Conservation (phyloP, 1,140 invertebrate species). For the Pygmarrhopalites habei region DNA sequence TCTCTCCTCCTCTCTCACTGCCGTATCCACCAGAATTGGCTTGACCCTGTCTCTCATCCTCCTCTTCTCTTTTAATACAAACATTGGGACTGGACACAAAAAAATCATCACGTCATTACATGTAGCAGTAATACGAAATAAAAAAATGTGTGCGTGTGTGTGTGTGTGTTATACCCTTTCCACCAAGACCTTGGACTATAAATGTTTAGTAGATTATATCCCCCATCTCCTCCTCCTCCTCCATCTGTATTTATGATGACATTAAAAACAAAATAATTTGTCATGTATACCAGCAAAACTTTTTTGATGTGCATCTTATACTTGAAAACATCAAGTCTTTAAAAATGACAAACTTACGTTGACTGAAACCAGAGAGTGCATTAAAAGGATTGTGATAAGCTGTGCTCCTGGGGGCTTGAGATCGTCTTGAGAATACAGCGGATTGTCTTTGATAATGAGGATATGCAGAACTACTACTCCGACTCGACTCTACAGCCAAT, state of each 20-base stretch:
- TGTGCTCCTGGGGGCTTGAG: too few species aligned
- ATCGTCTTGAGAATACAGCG: too few species aligned
- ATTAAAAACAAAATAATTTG: slow-evolving; percentile 4
- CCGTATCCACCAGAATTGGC: neutral
- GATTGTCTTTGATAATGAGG: neutral
- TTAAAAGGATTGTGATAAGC: neutral
- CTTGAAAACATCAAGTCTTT: neutral
- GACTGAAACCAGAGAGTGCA: neutral
- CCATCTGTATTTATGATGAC: neutral
- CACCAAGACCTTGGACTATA: slow-evolving; percentile 21
- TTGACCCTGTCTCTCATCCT: slow-evolving; percentile 40
- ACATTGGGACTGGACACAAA: slow-evolving; percentile 42
- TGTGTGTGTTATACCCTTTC: slow-evolving; percentile 23
- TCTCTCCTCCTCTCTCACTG: neutral
- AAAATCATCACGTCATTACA: too few species aligned
- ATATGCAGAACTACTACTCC: too few species aligned
- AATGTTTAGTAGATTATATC: neutral
- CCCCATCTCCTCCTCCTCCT: too few species aligned
- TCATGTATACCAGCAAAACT: neutral
- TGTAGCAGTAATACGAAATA: neutral
- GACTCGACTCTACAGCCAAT: slow-evolving; percentile 8
- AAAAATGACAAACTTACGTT: neutral
- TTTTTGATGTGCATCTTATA: neutral
- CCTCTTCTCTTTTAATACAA: slow-evolving; percentile 48
- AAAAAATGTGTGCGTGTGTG: neutral